Conservation (phyloP, 1,140 invertebrate genomes). For the Drosophila erecta region DNA sequence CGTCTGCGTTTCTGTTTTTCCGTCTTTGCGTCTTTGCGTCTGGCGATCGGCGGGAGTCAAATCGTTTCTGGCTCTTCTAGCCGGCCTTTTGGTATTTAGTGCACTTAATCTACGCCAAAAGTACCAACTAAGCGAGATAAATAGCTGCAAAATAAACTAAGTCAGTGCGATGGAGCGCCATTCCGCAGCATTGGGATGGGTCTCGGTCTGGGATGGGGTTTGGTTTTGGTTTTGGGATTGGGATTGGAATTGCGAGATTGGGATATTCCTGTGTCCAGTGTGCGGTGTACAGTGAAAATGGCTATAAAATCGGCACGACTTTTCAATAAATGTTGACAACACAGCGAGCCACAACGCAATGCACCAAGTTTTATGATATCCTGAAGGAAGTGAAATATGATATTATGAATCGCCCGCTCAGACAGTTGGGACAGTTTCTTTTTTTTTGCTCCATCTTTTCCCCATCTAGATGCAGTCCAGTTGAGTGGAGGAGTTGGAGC, state of each 20-base stretch:
- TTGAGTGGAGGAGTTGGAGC: constrained; percentile 44
- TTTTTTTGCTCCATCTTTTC: constrained; percentile 35
- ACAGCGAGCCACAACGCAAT: constrained; percentile 68
- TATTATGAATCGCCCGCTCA: constrained; percentile 78
- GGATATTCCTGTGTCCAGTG: constrained; percentile 41
- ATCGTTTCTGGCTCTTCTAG: constrained; percentile 64
- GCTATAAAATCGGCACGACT: constrained; percentile 84
- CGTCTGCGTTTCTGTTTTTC: constrained; percentile 46
- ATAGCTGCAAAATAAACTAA: constrained; percentile 83
- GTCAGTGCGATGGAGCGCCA: constrained; percentile 69
- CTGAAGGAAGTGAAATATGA: constrained; percentile 84
- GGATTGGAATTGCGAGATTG: constrained; percentile 19
- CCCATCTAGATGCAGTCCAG: constrained; percentile 27
- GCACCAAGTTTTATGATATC: constrained; percentile 82
- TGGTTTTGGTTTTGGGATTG: constrained; percentile 2
- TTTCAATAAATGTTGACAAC: constrained; percentile 84
- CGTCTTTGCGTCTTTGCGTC: constrained; percentile 55
- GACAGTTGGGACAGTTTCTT: constrained; percentile 77
- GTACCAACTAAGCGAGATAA: constrained; percentile 81
- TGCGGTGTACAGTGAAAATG: constrained; percentile 65
- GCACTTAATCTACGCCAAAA: constrained; percentile 84
- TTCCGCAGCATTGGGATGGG: constrained; percentile 33
- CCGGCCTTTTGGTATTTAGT: constrained; percentile 69
- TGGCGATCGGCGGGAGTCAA: constrained; percentile 63
- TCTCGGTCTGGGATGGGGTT: constrained; percentile 4